Percentiles rank a stretch among this genome's conserved stretches.
These are phyloP conservation scores for Ascidia mentula DNA, from an alignment of 23 tunicate species.

Conservation along the genomic window DNA sequence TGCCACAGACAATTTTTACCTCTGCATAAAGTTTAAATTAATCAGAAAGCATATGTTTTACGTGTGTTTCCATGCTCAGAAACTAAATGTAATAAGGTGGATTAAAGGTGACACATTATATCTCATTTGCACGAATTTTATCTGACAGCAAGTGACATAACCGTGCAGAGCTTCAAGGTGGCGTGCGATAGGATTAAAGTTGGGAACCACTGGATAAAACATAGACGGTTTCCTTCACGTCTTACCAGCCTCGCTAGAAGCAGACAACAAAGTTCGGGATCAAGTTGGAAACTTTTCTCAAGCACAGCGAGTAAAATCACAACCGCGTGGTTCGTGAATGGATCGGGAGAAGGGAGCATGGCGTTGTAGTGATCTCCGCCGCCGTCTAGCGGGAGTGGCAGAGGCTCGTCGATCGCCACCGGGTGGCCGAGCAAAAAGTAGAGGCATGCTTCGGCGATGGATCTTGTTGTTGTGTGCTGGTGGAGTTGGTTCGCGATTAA, in stretches of 20 bases:
- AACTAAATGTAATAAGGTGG: no score
- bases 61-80: no score
- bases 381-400: constrained; percentile 48
- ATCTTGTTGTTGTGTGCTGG: constrained; percentile 63
- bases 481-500: constrained; percentile 94
- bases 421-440: constrained; percentile 74
- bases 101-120: no score
- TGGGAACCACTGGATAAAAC: no score
- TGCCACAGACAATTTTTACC: no score
- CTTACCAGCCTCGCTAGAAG: constrained; percentile 62
- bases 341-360: constrained; percentile 41
- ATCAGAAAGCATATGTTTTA: no score
- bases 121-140: no score
- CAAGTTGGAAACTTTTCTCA: constrained; percentile 50
- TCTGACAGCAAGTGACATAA: no score
- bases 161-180: no score
- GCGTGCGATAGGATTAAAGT: no score
- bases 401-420: constrained; percentile 46
- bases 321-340: constrained; percentile 69
- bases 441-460: constrained; percentile 78
- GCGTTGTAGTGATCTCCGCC: constrained; percentile 28
- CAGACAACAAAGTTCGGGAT: constrained; percentile 42
- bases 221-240: no score
- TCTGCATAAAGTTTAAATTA: no score
- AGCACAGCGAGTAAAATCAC: constrained; percentile 71